A percentile compares a stretch with the other conserved stretches of the same genome.
Evolutionary conservation across 2,797 vertebrate genomes (phyloP).

Genomic region (Pelodytes ibericus): DNA sequence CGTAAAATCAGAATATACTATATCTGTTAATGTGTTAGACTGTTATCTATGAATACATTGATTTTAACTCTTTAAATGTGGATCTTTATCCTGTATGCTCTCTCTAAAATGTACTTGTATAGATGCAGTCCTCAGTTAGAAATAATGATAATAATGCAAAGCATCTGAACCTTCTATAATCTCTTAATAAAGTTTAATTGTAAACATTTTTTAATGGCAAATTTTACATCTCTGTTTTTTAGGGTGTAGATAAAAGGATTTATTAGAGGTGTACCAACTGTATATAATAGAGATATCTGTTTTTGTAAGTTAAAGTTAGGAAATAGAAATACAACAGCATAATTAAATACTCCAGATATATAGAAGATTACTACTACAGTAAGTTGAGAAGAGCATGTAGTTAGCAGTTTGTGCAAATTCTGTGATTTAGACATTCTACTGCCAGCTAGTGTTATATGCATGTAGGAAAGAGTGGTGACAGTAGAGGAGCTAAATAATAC

Average conservation of each 20-base stretch:
- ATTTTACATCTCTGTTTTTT: conserved; percentile 57
- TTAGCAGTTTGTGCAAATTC: conserved; percentile 66
- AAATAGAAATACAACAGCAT: conserved; percentile 64
- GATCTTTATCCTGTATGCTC: too few species aligned
- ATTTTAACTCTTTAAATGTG: too few species aligned
- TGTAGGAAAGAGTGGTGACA: conserved; percentile 62
- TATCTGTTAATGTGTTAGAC: too few species aligned
- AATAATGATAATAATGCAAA: too few species aligned
- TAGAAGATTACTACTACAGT: conserved; percentile 66
- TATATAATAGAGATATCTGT: conserved; percentile 67
- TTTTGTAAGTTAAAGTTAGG: conserved; percentile 66
- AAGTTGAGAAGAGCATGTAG: conserved; percentile 65
- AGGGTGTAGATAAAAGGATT: conserved; percentile 69
- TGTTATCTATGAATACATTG: too few species aligned
- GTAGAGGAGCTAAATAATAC: conserved; percentile 62
- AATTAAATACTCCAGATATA: conserved; percentile 68
- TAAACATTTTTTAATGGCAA: not conserved
- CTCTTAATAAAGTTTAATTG: not conserved
- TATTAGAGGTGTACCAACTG: conserved; percentile 65
- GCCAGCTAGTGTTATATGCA: conserved; percentile 61
- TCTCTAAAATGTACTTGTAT: too few species aligned
- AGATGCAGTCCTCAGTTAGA: too few species aligned
- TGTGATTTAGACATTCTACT: conserved; percentile 60
- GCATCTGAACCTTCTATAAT: too few species aligned
- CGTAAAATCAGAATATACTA: too few species aligned